Evolutionary conservation across 1,140 invertebrate species (phyloP), one percentile per base, ranked within the genome.

Genomic region (Eumaeus atala): DNA sequence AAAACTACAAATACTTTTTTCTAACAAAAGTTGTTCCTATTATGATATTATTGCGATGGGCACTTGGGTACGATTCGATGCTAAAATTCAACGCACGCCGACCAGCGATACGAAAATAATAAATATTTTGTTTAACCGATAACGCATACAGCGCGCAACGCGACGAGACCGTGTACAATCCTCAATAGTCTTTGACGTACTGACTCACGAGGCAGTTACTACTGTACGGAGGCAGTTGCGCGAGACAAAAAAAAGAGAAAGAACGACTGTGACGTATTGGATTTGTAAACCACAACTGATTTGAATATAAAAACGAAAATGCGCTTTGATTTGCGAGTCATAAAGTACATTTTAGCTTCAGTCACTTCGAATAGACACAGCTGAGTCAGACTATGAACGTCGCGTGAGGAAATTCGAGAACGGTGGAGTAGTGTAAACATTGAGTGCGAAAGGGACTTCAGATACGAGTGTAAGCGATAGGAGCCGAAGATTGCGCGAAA

Each of bases 201-300:
- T 84, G 74, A 70, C 72, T 56, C 10, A 37, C 42, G 48, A 49
- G 44, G 51, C 42, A 40, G 51, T 53, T 28, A 53, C 35, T 49
- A 49, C 51, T 59, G 52, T 16, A 44, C 67, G 67, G 67, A 77
- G 77, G 78, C 76, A 82, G 75, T 72, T 74, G 75, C 79, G 72
- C 68, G 68, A 63, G 74, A 77, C 77, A 54, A 78, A 77, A 83
- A 83, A 77, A 83, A 83, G 82, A 85, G 82, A 84, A 76, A 84
- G 78, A 83, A 76, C 70, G 70, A 70, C 49, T 68, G 56, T 79
- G 71, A 72, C 74, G 69, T 70, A 67, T 64, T 40, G 50, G 58
- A 64, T 58, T 64, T 52, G 66, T 58, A 64, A 65, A 61, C 50
- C 42, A 11, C 64, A 67, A 60, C 60, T 35, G 56, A 33, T 44